A percentile compares a stretch with the other conserved stretches of the same genome.
Conservation (phyloP, 1,140 invertebrate genomes). For the Belonocnema kinseyi region DNA sequence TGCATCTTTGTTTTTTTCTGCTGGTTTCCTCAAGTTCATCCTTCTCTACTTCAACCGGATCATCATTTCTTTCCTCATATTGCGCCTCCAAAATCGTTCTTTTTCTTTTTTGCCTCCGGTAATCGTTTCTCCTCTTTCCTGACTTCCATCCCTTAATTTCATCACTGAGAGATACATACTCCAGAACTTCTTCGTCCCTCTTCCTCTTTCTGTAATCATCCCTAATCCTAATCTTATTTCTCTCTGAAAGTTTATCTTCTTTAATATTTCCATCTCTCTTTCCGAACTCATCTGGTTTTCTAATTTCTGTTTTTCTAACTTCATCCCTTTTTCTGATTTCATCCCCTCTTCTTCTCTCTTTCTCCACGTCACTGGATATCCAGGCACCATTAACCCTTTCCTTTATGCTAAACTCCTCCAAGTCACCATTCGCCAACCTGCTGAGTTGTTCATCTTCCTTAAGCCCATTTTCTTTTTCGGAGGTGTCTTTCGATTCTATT, state of each 20-base stretch:
- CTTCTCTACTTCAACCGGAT: slow-evolving; percentile 39
- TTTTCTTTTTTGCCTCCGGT: slow-evolving; percentile 1
- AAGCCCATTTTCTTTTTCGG: slow-evolving; percentile 57
- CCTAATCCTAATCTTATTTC: not conserved
- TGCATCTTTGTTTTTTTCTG: slow-evolving; percentile 39
- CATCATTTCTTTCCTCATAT: slow-evolving; percentile 38
- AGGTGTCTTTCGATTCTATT: slow-evolving; percentile 32
- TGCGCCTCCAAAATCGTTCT: slow-evolving; percentile 8
- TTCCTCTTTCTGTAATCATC: not conserved
- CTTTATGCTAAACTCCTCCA: slow-evolving; percentile 42
- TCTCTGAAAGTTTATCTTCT: not conserved
- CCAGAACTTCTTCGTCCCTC: not conserved
- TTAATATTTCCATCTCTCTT: not conserved
- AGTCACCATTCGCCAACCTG: slow-evolving; percentile 40
- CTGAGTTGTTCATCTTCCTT: slow-evolving; percentile 46
- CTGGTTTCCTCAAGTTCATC: slow-evolving; percentile 31
- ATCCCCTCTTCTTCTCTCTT: slow-evolving; percentile 2
- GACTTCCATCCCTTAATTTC: slow-evolving; percentile 33
- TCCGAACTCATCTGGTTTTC: slow-evolving; percentile 17
- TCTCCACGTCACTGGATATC: slow-evolving; percentile 22
- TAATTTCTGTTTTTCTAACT: slow-evolving; percentile 45
- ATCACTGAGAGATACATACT: not conserved
- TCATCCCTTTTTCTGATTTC: slow-evolving; percentile 37
- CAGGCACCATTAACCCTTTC: slow-evolving; percentile 40
- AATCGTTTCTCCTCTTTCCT: slow-evolving; percentile 36